Percentiles rank a stretch among this genome's conserved stretches.
These are phyloP conservation scores for Keiferia lycopersicella DNA, from an alignment of 2,888 invertebrate genomes.

Conservation along the genomic window DNA sequence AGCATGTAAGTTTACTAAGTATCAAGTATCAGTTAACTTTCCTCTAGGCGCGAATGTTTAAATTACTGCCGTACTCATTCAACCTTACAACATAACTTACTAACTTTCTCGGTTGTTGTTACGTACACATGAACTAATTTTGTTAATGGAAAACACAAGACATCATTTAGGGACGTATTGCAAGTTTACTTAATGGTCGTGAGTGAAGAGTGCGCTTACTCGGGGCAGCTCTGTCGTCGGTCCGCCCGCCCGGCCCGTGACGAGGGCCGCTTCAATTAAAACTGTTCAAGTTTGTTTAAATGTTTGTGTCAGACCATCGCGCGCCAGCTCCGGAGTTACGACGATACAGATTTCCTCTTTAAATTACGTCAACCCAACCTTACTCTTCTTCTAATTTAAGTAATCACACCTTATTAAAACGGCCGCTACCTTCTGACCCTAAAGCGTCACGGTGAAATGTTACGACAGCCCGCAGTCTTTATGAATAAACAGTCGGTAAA, in stretches of 20 bases:
- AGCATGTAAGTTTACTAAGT: background rate
- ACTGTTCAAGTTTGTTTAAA: conserved; percentile 73
- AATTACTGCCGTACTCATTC: background rate
- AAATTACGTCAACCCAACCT: conserved; percentile 44
- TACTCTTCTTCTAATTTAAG: conserved; percentile 22
- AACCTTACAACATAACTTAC: conserved; percentile 6
- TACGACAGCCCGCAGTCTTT: background rate
- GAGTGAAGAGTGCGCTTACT: conserved; percentile 38
- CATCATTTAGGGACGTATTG: conserved; percentile 28
- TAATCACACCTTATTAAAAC: conserved; percentile 20
- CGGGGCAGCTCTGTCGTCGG: conserved; percentile 36
- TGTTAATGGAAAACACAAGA: conserved; percentile 51
- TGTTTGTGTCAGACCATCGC: conserved; percentile 66
- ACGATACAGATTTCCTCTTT: conserved; percentile 49
- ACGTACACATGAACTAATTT: conserved; percentile 44
- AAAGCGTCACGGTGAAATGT: background rate
- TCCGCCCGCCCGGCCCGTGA: conserved; percentile 48
- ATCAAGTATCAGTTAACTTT: background rate
- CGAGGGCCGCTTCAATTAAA: conserved; percentile 72
- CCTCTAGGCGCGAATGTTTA: background rate
- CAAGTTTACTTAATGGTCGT: conserved; percentile 36
- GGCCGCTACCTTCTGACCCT: background rate
- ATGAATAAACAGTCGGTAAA: conserved; percentile 3
- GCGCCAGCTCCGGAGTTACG: conserved; percentile 47
- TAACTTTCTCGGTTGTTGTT: background rate